Percentiles rank a stretch among this genome's conserved stretches.
Conservation (phyloP, 2,888 invertebrate genomes). For the Asteroscopus sphinx region DNA sequence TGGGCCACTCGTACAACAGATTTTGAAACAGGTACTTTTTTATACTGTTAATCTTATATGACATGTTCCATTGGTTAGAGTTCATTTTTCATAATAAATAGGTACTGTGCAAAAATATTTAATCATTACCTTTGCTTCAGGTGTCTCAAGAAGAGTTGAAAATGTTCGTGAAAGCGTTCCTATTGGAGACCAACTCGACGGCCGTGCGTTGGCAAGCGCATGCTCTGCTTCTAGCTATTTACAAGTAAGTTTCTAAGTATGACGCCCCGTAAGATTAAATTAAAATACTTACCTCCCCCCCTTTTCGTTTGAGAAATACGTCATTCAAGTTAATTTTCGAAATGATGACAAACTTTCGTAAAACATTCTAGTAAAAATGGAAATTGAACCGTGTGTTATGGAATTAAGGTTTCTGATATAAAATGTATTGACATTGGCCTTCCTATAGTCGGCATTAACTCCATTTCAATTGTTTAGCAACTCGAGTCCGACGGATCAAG, state of each 20-base stretch:
- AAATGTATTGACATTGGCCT: background rate
- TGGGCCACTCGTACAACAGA: slow-evolving; percentile 83
- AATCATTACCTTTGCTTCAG: slow-evolving; percentile 56
- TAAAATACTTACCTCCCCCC: too few relatives aligned
- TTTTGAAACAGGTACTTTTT: slow-evolving; percentile 85
- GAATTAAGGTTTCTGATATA: too few relatives aligned
- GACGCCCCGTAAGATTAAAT: too few relatives aligned
- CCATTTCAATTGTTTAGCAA: slow-evolving; percentile 86
- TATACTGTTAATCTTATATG: too few relatives aligned
- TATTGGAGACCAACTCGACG: slow-evolving; percentile 97
- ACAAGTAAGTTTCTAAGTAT: slow-evolving; percentile 89
- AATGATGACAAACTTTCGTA: too few relatives aligned
- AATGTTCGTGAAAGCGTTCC: slow-evolving; percentile 96
- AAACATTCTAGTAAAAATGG: too few relatives aligned
- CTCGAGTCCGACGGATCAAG: slow-evolving; percentile 94
- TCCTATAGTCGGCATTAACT: too few relatives aligned
- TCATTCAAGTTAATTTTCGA: too few relatives aligned
- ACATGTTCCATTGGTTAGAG: too few relatives aligned
- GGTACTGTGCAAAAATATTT: too few relatives aligned
- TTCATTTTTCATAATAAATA: too few relatives aligned
- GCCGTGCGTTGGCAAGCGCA: slow-evolving; percentile 99
- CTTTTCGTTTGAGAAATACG: too few relatives aligned
- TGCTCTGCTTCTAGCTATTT: slow-evolving; percentile 94
- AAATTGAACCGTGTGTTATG: background rate
- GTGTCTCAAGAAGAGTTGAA: slow-evolving; percentile 91